Base-by-base conservation (phyloP, 2,888 invertebrate genomes). In the Caenorhabditis sp. region DNA sequence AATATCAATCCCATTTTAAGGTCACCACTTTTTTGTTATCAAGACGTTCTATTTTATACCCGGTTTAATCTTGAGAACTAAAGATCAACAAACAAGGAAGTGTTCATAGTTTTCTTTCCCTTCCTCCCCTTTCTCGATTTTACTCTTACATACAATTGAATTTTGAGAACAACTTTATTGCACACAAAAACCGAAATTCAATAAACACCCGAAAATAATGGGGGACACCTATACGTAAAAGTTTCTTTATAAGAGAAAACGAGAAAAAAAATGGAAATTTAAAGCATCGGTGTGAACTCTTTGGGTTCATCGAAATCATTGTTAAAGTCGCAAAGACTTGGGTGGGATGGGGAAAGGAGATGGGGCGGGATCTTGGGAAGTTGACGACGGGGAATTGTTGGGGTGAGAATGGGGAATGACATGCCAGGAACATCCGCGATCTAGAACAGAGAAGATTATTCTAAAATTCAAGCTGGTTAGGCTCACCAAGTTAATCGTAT, bases 311-410 rank as follows among this genome's bases (percentile, higher is more conserved):
- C 50, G 14, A 71, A 71, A 52, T 71, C 71, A 27, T 60, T 61
- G 59, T 20, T 23, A 12, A 53, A 53, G 5, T 21, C 21, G 17
- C 23, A 26, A 4, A 67, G 63, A 54, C 61, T 67, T 10, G 72
- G 72, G 20, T 67, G 67, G 7, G 69, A 69, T 5, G 82, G 82
- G 1, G 82, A 81, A n/a, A 77, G 72, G 43, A 82, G 66, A 70
- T 82, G 82, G 1, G 76, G 68, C 27, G 81, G 81, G 38, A 81
- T 81, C 70, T 80, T 76, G 17, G 82, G 82, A 21, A 83, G 73
- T 63, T 83, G 81, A 31, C 82, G 64, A 38, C 82, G 67, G 4
- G 82, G 81, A 17, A 81, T 73, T 10, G 80, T 74, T 25, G 82
- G 82, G 1, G 82, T 80, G 25, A 83, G 74, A 31, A 83, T 72